A percentile compares a stretch with the other conserved stretches of the same genome.
Conservation (phyloP, 1,140 invertebrate genomes). For the Drosophila arizonae region DNA sequence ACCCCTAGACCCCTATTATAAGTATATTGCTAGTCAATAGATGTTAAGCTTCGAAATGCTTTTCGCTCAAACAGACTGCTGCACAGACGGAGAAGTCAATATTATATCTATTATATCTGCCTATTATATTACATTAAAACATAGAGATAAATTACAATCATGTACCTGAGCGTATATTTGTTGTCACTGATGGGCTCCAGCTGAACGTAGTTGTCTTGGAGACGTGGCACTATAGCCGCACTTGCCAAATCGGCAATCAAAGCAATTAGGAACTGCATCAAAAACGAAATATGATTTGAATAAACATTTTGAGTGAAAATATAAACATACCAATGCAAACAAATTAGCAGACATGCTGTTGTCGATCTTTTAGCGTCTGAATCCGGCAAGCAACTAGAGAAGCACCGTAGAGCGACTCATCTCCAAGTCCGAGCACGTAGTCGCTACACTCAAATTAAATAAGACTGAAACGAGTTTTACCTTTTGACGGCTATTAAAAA, state of each 20-base stretch:
- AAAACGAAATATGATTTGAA: neutral
- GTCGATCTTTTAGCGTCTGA: constrained; percentile 15
- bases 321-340: constrained; percentile 5
- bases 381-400: constrained; percentile 12
- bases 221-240: constrained; percentile 10
- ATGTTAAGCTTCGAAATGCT: no score
- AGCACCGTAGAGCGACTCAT: constrained; percentile 12
- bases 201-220: constrained; percentile 9
- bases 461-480: constrained; percentile 28
- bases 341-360: constrained; percentile 24
- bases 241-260: constrained; percentile 9
- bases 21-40: no score
- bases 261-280: constrained; percentile 11
- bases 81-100: no score
- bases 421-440: constrained; percentile 17
- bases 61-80: no score
- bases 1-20: no score
- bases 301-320: neutral
- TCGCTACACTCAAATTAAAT: constrained; percentile 12
- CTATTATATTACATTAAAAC: no score
- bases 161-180: constrained; percentile 24
- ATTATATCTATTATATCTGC: no score
- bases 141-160: neutral
- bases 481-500: neutral
- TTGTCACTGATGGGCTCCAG: constrained; percentile 14